Percentiles rank a stretch among this genome's conserved stretches.
These are phyloP conservation scores for Beris chalybata DNA, from an alignment of 2,888 invertebrate genomes.

Conservation along the genomic window DNA sequence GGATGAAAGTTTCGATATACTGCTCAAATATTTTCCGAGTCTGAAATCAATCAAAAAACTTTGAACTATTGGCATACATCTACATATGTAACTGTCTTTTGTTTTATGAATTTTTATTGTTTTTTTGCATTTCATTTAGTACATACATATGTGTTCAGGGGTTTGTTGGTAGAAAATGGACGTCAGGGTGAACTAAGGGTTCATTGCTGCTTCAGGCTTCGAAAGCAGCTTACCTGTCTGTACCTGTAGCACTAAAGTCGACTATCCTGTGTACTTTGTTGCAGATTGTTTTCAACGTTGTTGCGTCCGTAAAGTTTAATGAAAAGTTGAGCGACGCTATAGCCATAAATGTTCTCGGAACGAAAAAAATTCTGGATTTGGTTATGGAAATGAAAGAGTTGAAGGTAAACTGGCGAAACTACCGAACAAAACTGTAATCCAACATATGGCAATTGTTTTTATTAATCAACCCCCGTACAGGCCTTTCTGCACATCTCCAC, in stretches of 20 bases:
- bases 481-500: constrained; percentile 57
- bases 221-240: too few species aligned
- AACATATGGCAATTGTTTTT: too few species aligned
- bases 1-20: constrained; percentile 22
- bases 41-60: constrained; percentile 35
- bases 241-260: too few species aligned
- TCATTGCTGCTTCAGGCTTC: too few species aligned
- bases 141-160: too few species aligned
- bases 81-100: too few species aligned
- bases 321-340: constrained; percentile 57
- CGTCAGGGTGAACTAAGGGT: too few species aligned
- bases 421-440: too few species aligned
- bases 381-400: constrained; percentile 54
- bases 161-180: too few species aligned
- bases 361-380: constrained; percentile 56
- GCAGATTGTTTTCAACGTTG: constrained; percentile 57
- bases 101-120: constrained; percentile 25
- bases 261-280: not conserved
- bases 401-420: constrained; percentile 46
- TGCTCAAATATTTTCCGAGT: constrained; percentile 34
- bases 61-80: not conserved
- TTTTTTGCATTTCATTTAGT: constrained; percentile 31
- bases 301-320: constrained; percentile 57
- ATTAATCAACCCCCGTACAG: constrained; percentile 41
- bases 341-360: constrained; percentile 56